phyloP scores from a whole-genome alignment of 2,888 invertebrate genomes.

The Xylophagus ater region DNA sequence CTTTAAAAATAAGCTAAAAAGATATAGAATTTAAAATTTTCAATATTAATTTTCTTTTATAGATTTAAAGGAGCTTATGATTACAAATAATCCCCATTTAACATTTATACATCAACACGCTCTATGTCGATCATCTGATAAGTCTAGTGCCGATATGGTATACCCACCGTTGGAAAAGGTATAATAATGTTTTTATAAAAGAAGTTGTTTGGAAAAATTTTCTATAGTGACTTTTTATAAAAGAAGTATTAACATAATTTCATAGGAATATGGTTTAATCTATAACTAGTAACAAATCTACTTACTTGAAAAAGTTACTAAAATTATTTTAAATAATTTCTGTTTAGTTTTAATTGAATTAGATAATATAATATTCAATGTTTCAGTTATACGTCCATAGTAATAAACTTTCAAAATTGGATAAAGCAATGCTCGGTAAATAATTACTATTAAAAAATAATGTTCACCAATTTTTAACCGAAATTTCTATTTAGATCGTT shows the following conservation, averaged over 20 bases:
- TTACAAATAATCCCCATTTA: constrained; percentile 54
- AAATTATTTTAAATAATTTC: constrained; percentile 6
- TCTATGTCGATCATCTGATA: constrained; percentile 41
- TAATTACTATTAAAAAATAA: background rate
- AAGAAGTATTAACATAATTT: too few species aligned
- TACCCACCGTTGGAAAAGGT: constrained; percentile 59
- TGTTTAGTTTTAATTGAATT: background rate
- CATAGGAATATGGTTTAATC: constrained; percentile 6
- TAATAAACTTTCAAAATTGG: constrained; percentile 45
- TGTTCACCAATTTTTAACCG: background rate
- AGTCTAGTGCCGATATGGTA: constrained; percentile 42
- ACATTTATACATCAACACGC: constrained; percentile 49
- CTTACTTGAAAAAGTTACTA: too few species aligned
- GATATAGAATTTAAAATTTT: background rate
- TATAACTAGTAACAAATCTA: background rate
- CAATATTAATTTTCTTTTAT: background rate
- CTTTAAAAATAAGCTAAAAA: too few species aligned
- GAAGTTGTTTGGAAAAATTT: too few species aligned
- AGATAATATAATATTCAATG: constrained; percentile 5
- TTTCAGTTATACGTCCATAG: constrained; percentile 57
- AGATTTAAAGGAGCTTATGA: constrained; percentile 46
- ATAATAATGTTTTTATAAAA: constrained; percentile 8
- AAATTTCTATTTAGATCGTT: constrained; percentile 45
- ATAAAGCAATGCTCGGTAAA: constrained; percentile 49
- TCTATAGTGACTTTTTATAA: too few species aligned